Percentiles rank a stretch among this genome's conserved stretches.
These are phyloP conservation scores for Artemia sinica DNA, from an alignment of 2,888 invertebrate species.

Conservation along the genomic window DNA sequence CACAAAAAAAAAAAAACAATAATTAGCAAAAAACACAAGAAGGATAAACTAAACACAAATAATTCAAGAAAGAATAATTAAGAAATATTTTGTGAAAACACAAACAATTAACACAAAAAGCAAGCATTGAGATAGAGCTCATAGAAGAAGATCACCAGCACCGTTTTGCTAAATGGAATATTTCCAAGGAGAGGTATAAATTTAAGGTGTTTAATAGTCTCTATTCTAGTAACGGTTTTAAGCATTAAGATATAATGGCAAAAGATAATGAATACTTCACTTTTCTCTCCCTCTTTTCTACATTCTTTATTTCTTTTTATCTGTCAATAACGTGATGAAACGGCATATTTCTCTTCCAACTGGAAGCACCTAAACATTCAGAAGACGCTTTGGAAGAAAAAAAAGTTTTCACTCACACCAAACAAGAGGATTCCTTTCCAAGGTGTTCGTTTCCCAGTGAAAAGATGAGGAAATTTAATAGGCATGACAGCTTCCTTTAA, in stretches of 20 bases:
- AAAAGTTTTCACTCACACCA: constrained; percentile 43
- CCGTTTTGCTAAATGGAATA: too few relatives aligned
- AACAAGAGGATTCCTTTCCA: constrained; percentile 97
- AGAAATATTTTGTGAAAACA: too few relatives aligned
- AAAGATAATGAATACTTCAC: neutral
- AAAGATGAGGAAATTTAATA: constrained; percentile 93
- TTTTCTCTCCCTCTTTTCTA: neutral
- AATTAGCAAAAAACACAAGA: too few relatives aligned
- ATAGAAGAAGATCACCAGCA: too few relatives aligned
- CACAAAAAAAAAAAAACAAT: too few relatives aligned
- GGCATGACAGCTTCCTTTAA: constrained; percentile 96
- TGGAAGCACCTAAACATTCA: too few relatives aligned
- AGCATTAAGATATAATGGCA: neutral
- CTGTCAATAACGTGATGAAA: too few relatives aligned
- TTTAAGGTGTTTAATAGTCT: constrained; percentile 24
- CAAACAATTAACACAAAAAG: too few relatives aligned
- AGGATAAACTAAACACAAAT: too few relatives aligned
- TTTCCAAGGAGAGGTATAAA: too few relatives aligned
- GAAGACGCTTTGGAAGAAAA: constrained; percentile 31
- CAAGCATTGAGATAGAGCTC: too few relatives aligned
- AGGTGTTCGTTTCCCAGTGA: constrained; percentile 92
- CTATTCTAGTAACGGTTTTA: neutral
- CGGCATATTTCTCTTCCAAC: constrained; percentile 22
- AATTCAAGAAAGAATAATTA: too few relatives aligned
- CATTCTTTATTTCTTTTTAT: neutral